phyloP scores from a whole-genome alignment of 2,113 vertebrate species.

The Pampusana beccarii region DNA sequence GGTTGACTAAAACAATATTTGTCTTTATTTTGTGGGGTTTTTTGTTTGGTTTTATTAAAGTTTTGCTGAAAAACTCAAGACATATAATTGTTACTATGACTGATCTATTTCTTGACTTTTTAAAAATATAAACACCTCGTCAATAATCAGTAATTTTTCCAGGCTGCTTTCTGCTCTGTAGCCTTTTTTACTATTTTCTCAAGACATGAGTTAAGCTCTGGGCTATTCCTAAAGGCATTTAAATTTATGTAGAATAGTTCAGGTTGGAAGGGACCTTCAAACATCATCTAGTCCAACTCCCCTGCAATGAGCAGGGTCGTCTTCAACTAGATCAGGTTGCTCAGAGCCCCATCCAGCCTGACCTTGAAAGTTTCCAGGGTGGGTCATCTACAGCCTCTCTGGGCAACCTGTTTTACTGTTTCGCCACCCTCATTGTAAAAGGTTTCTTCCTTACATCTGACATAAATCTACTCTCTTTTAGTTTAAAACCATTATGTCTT shows the following conservation, averaged over 20 bases:
- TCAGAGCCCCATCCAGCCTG: not conserved
- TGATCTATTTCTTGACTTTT: not conserved
- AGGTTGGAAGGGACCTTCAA: not conserved
- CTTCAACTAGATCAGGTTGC: not conserved
- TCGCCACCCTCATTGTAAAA: too few relatives aligned
- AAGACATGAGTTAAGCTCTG: not conserved
- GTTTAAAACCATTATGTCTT: too few relatives aligned
- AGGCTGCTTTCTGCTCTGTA: not conserved
- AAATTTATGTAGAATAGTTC: not conserved
- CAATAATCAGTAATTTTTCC: not conserved
- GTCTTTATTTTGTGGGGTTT: not conserved
- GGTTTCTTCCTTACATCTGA: too few relatives aligned
- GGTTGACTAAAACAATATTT: not conserved
- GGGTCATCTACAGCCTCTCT: too few relatives aligned
- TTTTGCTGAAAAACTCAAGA: not conserved
- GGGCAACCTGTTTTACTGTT: too few relatives aligned
- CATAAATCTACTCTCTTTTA: too few relatives aligned
- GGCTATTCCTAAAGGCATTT: not conserved
- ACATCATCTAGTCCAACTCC: not conserved
- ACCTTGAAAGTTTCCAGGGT: not conserved
- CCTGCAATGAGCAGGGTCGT: not conserved
- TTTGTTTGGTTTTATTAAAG: not conserved
- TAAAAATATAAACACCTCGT: not conserved
- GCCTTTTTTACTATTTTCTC: not conserved
- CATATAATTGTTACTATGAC: rapidly evolving